Percentiles rank a stretch among this genome's conserved stretches.
Conservation (phyloP, 2,797 vertebrate genomes). For the Argya squamiceps region DNA sequence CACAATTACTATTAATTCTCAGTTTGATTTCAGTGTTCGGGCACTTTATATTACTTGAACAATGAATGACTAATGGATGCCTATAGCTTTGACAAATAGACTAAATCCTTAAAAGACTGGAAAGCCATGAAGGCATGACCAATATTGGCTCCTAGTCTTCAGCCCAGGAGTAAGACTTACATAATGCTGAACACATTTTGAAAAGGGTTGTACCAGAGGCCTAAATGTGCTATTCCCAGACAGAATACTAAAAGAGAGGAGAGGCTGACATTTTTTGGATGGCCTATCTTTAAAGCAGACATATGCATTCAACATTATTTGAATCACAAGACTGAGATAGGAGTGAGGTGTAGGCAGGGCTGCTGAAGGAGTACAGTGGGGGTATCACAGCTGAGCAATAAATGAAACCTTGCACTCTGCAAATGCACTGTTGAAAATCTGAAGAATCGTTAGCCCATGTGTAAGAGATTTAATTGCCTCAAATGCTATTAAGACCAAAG, state of each 20-base stretch:
- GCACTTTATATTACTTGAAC: not conserved
- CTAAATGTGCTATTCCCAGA: not conserved
- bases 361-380: not conserved
- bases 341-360: not conserved
- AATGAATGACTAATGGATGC: not conserved
- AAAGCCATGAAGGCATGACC: not conserved
- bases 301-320: not conserved
- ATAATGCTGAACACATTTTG: accelerated
- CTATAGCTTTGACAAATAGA: not conserved
- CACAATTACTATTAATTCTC: not conserved
- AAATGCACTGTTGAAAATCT: not conserved
- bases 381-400: not conserved
- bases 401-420: not conserved
- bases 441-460: accelerated
- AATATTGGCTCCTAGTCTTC: not conserved
- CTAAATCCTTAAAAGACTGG: not conserved
- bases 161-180: not conserved
- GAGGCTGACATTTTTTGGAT: not conserved
- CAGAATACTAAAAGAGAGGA: not conserved
- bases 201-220: not conserved
- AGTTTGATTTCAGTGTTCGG: not conserved
- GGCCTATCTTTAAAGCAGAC: not conserved
- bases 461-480: not conserved
- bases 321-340: not conserved
- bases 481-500: not conserved